A percentile compares a stretch with the other conserved stretches of the same genome.
These are phyloP conservation scores for Solenopsis invicta DNA, from an alignment of 1,140 invertebrate genomes.

Conservation along the genomic window DNA sequence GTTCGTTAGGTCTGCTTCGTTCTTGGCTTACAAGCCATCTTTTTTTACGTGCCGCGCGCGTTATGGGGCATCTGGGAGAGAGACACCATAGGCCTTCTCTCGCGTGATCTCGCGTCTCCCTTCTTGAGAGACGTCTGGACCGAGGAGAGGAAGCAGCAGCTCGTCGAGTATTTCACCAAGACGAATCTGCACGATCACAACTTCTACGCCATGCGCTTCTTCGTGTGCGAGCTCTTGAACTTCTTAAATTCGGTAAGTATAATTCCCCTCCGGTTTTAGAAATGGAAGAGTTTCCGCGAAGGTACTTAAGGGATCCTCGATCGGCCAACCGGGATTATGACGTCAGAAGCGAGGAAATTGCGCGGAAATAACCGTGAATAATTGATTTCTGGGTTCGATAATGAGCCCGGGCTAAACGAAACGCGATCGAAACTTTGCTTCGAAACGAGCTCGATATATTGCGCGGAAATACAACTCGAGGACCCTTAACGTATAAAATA, in stretches of 20 bases:
- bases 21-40: conserved; percentile 88
- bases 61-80: conserved; percentile 86
- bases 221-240: conserved; percentile 92
- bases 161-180: conserved; percentile 78
- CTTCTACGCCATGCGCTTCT: conserved; percentile 90
- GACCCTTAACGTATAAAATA: conserved; percentile 18
- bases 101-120: conserved; percentile 80
- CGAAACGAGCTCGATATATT: conserved; percentile 7
- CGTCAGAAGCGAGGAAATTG: conserved; percentile 45
- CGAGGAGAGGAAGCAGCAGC: conserved; percentile 76
- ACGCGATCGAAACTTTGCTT: conserved; percentile 22
- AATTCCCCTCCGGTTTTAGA: neutral
- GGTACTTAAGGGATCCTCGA: conserved; percentile 40
- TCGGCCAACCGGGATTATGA: conserved; percentile 31
- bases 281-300: neutral
- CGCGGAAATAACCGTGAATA: conserved; percentile 48
- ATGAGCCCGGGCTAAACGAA: neutral
- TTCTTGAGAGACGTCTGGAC: conserved; percentile 75
- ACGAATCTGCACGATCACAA: conserved; percentile 87
- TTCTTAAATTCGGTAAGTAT: conserved; percentile 88
- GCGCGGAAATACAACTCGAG: conserved; percentile 12
- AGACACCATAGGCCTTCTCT: conserved; percentile 80
- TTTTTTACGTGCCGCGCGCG: conserved; percentile 87
- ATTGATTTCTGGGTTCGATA: conserved; percentile 52
- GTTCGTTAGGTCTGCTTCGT: conserved; percentile 86